These are phyloP conservation scores for Drosophila rufa DNA, from an alignment of 1,140 invertebrate species.

Conservation along the genomic window DNA sequence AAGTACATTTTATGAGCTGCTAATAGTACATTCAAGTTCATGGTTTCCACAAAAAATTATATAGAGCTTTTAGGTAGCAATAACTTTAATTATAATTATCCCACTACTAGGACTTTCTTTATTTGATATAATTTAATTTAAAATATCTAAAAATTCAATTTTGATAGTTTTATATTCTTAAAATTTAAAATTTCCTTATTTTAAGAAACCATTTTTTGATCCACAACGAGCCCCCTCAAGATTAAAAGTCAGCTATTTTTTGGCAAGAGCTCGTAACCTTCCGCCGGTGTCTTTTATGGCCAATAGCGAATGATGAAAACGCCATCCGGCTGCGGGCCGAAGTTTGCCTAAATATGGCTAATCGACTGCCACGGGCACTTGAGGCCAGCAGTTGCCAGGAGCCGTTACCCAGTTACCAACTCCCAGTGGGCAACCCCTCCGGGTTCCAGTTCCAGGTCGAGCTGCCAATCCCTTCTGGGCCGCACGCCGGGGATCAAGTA, in stretches of 20 bases:
- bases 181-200: not conserved
- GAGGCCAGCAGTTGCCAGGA: constrained; percentile 66
- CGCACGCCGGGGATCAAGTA: constrained; percentile 76
- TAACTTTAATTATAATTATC: too few relatives aligned
- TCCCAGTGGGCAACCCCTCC: constrained; percentile 6
- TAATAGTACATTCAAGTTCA: not conserved
- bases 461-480: constrained; percentile 11
- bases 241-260: constrained; percentile 29
- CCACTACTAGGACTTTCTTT: not conserved
- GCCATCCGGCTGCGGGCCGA: constrained; percentile 43
- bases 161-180: not conserved
- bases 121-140: not conserved
- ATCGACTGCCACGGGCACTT: constrained; percentile 76
- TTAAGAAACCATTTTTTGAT: not conserved
- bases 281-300: constrained; percentile 67
- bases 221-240: not conserved
- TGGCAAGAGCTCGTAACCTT: constrained; percentile 37
- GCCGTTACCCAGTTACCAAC: constrained; percentile 18
- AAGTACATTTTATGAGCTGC: not conserved
- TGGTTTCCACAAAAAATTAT: not conserved
- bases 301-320: constrained; percentile 70
- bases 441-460: constrained; percentile 1
- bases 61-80: not conserved
- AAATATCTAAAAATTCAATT: not conserved
- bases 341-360: constrained; percentile 72